phyloP scores from a whole-genome alignment of 2,113 vertebrate species.

The Datnioides undecimradiatus region DNA sequence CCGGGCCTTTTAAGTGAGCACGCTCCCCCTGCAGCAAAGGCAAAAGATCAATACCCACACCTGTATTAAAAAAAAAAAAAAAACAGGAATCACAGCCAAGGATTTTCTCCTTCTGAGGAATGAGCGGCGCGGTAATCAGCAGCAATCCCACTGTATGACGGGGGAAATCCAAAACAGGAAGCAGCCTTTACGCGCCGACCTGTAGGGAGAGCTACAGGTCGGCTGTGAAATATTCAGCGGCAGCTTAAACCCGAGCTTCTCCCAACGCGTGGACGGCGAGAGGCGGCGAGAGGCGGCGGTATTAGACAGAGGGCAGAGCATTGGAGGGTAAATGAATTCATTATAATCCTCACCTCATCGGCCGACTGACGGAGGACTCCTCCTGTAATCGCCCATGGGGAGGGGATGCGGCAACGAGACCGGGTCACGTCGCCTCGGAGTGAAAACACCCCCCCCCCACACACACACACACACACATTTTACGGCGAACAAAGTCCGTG shows the following conservation, averaged over 20 bases:
- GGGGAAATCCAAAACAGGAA: slow-evolving; percentile 67
- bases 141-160: slow-evolving; percentile 11
- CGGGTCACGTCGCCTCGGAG: slow-evolving; percentile 37
- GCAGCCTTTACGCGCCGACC: slow-evolving; percentile 53
- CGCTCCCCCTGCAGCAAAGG: slow-evolving; percentile 71
- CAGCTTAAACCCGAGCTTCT: slow-evolving; percentile 47
- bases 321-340: slow-evolving; percentile 66
- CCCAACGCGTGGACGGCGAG: no score
- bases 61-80: slow-evolving; percentile 52
- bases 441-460: slow-evolving; percentile 56
- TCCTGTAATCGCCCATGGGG: slow-evolving; percentile 51
- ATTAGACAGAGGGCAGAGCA: slow-evolving; percentile 52
- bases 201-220: slow-evolving; percentile 60
- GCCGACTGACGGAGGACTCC: slow-evolving; percentile 60
- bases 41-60: slow-evolving; percentile 78
- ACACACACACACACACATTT: no score
- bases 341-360: slow-evolving; percentile 65
- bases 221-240: slow-evolving; percentile 53
- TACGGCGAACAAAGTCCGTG: slow-evolving; percentile 48
- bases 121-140: slow-evolving; percentile 38
- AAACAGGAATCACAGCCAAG: slow-evolving; percentile 45
- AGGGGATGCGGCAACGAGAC: slow-evolving; percentile 50
- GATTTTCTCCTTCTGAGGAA: slow-evolving; percentile 57
- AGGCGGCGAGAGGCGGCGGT: no score
- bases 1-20: slow-evolving; percentile 76